Percentiles rank a stretch among this genome's conserved stretches.
These are phyloP conservation scores for Trissolcus basalis DNA, from an alignment of 1,140 invertebrate species.

Conservation along the genomic window DNA sequence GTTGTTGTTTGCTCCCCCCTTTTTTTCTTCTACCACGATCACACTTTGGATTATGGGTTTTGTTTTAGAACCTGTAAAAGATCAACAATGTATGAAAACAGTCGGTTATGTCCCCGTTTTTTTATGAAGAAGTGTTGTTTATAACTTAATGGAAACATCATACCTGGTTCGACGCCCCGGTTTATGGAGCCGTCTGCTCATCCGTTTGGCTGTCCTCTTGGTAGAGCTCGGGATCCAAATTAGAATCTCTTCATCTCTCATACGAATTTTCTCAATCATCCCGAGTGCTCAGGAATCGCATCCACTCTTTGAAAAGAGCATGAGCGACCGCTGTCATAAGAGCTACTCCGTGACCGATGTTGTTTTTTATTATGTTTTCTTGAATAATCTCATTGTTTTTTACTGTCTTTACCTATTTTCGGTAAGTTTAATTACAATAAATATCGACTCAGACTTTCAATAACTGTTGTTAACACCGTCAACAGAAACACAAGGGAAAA, in stretches of 20 bases:
- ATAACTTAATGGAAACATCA: background rate
- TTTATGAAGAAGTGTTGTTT: background rate
- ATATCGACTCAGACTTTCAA: background rate
- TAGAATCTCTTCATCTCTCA: background rate
- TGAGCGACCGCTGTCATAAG: background rate
- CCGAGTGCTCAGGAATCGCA: background rate
- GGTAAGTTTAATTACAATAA: background rate
- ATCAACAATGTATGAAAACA: background rate
- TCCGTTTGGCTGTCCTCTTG: background rate
- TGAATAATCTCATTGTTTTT: background rate
- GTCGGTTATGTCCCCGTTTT: background rate
- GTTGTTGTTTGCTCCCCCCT: background rate
- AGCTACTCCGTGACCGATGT: background rate
- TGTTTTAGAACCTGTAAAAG: background rate
- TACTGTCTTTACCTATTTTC: background rate
- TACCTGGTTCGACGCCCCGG: background rate
- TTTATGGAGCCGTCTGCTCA: background rate
- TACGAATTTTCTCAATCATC: background rate
- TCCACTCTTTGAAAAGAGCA: background rate
- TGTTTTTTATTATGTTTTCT: background rate
- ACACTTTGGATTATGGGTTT: background rate
- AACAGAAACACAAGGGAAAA: background rate
- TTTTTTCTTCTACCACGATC: background rate
- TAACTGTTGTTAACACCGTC: background rate
- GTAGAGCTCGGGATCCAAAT: background rate